Evolutionary conservation across 2,797 vertebrate species (phyloP).

Genomic region (Clarias laeviceps): DNA sequence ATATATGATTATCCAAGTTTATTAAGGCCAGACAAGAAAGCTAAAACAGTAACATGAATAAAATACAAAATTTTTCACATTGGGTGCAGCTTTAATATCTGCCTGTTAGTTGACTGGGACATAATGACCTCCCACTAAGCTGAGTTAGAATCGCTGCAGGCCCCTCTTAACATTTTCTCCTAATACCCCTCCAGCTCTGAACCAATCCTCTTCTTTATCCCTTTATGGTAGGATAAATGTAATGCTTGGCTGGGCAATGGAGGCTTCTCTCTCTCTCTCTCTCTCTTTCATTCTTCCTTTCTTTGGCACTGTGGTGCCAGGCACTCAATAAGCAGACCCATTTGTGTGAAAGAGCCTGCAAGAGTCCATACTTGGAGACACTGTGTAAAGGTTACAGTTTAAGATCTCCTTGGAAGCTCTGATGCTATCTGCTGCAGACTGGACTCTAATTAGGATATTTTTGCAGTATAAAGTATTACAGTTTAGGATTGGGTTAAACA

Average conservation of each 20-base stretch:
- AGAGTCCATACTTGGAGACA: slow-evolving; percentile 58
- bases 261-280: slow-evolving; percentile 50
- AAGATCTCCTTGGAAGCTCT: slow-evolving; percentile 50
- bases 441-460: slow-evolving; percentile 13
- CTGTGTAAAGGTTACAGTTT: slow-evolving; percentile 61
- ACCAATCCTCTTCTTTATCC: slow-evolving; percentile 59
- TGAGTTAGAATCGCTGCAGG: slow-evolving; percentile 71
- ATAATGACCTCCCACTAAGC: slow-evolving; percentile 74
- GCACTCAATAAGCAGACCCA: slow-evolving; percentile 49
- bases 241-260: slow-evolving; percentile 55
- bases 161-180: slow-evolving; percentile 75
- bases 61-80: slow-evolving; percentile 28
- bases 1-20: neutral
- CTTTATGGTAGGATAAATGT: slow-evolving; percentile 64
- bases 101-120: slow-evolving; percentile 65
- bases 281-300: slow-evolving; percentile 43
- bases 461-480: slow-evolving; percentile 7
- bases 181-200: slow-evolving; percentile 59
- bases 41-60: neutral
- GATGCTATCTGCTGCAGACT: slow-evolving; percentile 41
- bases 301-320: slow-evolving; percentile 53
- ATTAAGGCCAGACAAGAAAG: neutral
- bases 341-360: slow-evolving; percentile 50
- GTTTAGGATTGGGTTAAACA: slow-evolving; percentile 34
- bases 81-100: slow-evolving; percentile 61